phyloP scores from a whole-genome alignment of 2,113 vertebrate genomes.

The Mobula hypostoma region DNA sequence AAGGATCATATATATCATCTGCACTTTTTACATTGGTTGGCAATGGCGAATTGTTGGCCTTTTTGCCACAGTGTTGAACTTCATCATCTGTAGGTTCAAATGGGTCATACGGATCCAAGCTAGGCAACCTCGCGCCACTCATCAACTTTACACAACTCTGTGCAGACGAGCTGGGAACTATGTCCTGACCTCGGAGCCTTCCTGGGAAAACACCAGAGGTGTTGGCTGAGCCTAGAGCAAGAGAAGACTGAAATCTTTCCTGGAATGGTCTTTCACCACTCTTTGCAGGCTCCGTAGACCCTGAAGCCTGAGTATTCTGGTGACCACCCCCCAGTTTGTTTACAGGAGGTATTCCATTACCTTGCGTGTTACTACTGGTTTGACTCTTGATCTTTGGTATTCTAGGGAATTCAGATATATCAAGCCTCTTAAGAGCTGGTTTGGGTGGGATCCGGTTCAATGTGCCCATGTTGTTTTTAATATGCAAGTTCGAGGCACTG shows the following conservation, averaged over 20 bases:
- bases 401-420: slow-evolving; percentile 76
- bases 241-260: slow-evolving; percentile 44
- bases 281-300: slow-evolving; percentile 45
- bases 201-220: slow-evolving; percentile 40
- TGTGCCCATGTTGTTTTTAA: slow-evolving; percentile 44
- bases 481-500: slow-evolving; percentile 42
- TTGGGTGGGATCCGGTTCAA: slow-evolving; percentile 53
- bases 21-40: slow-evolving; percentile 48
- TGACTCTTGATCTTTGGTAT: slow-evolving; percentile 86
- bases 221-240: slow-evolving; percentile 47
- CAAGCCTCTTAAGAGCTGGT: slow-evolving; percentile 59
- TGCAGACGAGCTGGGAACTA: slow-evolving; percentile 52
- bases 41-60: slow-evolving; percentile 50
- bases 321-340: slow-evolving; percentile 74
- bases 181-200: slow-evolving; percentile 43
- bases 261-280: slow-evolving; percentile 50
- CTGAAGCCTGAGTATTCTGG: slow-evolving; percentile 46
- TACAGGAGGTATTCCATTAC: slow-evolving; percentile 58
- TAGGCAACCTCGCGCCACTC: slow-evolving; percentile 63
- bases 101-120: slow-evolving; percentile 57
- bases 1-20: slow-evolving; percentile 86
- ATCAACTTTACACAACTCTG: slow-evolving; percentile 85
- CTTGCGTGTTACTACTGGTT: slow-evolving; percentile 41
- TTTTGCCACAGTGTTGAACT: slow-evolving; percentile 51
- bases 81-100: slow-evolving; percentile 60